A percentile compares a stretch with the other conserved stretches of the same genome.
Conservation (phyloP, 2,888 invertebrate genomes). For the Copidosoma aretas region DNA sequence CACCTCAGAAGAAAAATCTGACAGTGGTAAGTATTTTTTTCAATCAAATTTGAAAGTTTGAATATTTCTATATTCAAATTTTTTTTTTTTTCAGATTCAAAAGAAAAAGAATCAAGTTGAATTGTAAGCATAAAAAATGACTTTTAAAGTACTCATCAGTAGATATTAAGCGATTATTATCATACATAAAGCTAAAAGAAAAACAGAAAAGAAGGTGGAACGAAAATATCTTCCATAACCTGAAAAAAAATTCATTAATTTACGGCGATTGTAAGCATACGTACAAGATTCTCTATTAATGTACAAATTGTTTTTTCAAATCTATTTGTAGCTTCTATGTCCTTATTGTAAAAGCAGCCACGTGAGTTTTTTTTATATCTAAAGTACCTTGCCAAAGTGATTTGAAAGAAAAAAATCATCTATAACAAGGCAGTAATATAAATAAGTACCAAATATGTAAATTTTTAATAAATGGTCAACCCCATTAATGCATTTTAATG, state of each 20-base stretch:
- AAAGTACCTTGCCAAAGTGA: conserved; percentile 17
- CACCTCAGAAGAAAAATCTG: conserved; percentile 64
- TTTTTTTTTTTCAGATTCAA: conserved; percentile 67
- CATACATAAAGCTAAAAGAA: neutral
- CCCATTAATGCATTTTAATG: neutral
- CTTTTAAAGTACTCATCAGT: conserved; percentile 11
- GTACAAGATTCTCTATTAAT: conserved; percentile 14
- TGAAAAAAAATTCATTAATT: conserved; percentile 18
- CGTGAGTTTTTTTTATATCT: conserved; percentile 22
- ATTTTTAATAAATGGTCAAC: conserved; percentile 9
- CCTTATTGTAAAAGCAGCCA: conserved; percentile 16
- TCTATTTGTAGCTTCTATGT: conserved; percentile 20
- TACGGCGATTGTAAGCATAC: conserved; percentile 22
- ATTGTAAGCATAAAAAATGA: conserved; percentile 52
- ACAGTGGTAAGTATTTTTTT: conserved; percentile 59
- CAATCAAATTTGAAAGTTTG: neutral
- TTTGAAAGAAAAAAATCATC: conserved; percentile 11
- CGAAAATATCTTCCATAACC: conserved; percentile 15
- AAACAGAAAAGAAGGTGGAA: neutral
- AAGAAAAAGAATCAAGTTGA: conserved; percentile 76
- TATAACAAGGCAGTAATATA: neutral
- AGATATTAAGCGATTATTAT: conserved; percentile 10
- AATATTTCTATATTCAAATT: conserved; percentile 3
- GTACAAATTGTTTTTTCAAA: conserved; percentile 22
- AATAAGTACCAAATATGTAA: conserved; percentile 23